Evolutionary conservation across 2,113 vertebrate genomes (phyloP).

Genomic region (Malurus elegans): DNA sequence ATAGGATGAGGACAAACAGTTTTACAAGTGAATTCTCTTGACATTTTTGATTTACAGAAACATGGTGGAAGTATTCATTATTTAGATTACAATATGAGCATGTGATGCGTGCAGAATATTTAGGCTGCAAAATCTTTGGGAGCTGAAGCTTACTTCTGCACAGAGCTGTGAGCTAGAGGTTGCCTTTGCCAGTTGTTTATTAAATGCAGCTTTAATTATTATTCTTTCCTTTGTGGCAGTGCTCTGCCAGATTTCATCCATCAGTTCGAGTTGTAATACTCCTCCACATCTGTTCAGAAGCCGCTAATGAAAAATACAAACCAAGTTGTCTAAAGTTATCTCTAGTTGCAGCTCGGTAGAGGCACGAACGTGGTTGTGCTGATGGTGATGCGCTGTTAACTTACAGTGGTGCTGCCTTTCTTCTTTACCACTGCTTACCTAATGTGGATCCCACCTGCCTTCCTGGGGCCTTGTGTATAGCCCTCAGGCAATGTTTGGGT

Average conservation of each 20-base stretch:
- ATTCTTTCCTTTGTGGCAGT: background rate
- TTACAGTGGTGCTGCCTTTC: slow-evolving; percentile 97
- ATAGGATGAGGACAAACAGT: background rate
- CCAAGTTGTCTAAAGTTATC: slow-evolving; percentile 33
- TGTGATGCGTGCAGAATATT: background rate
- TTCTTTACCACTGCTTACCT: slow-evolving; percentile 96
- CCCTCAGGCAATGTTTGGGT: slow-evolving; percentile 99
- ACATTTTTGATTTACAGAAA: background rate
- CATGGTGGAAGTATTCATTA: background rate
- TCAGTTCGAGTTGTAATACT: background rate
- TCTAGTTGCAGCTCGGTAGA: slow-evolving; percentile 68
- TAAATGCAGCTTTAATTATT: slow-evolving; percentile 21
- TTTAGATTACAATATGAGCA: background rate
- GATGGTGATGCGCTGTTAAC: slow-evolving; percentile 90
- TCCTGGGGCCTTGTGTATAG: slow-evolving; percentile 80
- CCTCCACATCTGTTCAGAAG: background rate
- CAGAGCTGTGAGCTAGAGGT: background rate
- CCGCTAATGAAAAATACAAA: background rate
- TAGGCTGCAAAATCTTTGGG: background rate
- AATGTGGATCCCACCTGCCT: slow-evolving; percentile 79
- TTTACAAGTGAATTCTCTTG: background rate
- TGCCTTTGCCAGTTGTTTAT: background rate
- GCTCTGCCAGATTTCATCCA: background rate
- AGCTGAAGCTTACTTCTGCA: background rate
- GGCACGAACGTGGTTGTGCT: slow-evolving; percentile 73